Evolutionary conservation across 2,888 invertebrate genomes (phyloP).

Genomic region (Cheilosia impressa): DNA sequence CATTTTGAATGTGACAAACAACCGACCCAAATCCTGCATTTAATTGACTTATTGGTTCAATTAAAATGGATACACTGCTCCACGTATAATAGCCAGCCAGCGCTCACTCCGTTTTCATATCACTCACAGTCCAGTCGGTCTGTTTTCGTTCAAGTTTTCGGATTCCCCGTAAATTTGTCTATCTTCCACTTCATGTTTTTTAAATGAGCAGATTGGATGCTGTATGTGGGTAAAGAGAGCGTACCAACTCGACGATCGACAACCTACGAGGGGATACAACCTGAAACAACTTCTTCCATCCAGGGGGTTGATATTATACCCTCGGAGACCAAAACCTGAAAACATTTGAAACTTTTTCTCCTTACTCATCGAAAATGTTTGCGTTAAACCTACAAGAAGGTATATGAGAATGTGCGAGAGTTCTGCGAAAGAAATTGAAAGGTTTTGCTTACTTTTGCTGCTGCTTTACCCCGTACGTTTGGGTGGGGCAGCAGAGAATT

Average conservation of each 20-base stretch:
- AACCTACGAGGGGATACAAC: constrained; percentile 9
- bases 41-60: too few species aligned
- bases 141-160: constrained; percentile 38
- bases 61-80: too few species aligned
- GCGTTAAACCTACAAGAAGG: constrained; percentile 4
- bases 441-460: constrained; percentile 41
- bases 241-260: constrained; percentile 15
- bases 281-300: constrained; percentile 4
- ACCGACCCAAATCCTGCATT: too few species aligned
- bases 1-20: too few species aligned
- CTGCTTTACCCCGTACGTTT: background rate
- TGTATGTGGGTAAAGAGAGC: background rate
- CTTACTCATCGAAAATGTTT: constrained; percentile 28
- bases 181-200: constrained; percentile 56
- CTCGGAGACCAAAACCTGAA: constrained; percentile 45
- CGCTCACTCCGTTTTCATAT: background rate
- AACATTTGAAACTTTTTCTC: constrained; percentile 51
- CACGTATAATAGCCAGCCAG: too few species aligned
- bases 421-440: constrained; percentile 42
- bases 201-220: constrained; percentile 38
- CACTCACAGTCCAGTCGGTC: background rate
- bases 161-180: constrained; percentile 39
- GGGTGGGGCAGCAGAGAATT: constrained; percentile 6
- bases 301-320: constrained; percentile 9
- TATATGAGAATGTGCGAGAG: background rate